phyloP scores from a whole-genome alignment of 2,113 vertebrate species.

The Urocolius indicus region DNA sequence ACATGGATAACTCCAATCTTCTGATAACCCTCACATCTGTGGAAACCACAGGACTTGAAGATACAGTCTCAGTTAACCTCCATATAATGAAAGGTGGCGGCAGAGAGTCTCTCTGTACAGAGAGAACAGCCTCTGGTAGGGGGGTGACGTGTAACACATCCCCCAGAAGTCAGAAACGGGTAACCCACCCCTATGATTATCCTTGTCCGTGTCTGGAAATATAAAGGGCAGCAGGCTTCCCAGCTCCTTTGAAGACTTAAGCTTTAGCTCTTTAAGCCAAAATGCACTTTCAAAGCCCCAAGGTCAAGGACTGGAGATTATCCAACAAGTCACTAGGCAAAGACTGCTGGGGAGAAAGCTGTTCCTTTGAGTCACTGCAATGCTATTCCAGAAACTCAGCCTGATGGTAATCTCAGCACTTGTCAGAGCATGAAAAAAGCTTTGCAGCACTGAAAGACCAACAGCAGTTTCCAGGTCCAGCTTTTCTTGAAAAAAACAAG shows the following conservation, averaged over 20 bases:
- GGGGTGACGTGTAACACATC: not conserved
- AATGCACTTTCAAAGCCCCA: not conserved
- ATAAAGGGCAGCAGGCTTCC: not conserved
- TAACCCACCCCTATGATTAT: not conserved
- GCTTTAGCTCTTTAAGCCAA: constrained; percentile 38
- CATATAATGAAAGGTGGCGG: not conserved
- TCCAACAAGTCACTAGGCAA: not conserved
- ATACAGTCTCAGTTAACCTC: not conserved
- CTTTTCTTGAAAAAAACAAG: not conserved
- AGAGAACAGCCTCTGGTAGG: not conserved
- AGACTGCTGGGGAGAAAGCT: constrained; percentile 11
- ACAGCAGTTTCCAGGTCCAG: not conserved
- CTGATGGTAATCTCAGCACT: not conserved
- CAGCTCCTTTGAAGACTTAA: constrained; percentile 3
- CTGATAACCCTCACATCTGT: not conserved
- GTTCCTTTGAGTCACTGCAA: not conserved
- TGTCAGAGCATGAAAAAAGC: not conserved
- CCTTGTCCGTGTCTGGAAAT: not conserved
- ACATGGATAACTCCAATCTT: not conserved
- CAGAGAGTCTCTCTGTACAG: not conserved
- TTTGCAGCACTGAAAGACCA: not conserved
- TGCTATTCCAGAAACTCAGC: not conserved
- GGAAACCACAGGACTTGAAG: not conserved
- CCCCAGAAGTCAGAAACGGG: not conserved
- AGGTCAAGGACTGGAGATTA: constrained; percentile 44